Evolutionary conservation across 2,797 vertebrate genomes (phyloP), one percentile per base, ranked within the genome.

Genomic region (Antennarius maculatus): DNA sequence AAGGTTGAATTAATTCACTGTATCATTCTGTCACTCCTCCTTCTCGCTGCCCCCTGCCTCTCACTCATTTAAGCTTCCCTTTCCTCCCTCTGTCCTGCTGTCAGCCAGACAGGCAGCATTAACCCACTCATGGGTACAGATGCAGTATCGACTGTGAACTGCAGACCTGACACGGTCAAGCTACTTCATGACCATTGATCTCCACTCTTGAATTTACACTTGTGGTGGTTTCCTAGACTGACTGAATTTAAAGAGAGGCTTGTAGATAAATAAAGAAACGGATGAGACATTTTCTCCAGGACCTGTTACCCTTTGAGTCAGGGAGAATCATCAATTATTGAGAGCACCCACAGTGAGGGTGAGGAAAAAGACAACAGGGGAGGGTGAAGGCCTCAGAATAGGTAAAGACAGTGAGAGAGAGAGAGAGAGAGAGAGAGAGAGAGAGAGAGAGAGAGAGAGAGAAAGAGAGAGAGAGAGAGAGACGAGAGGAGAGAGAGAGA

Each of bases 251-350:
- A 77, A 86, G 71, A 87, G 71, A 77, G 61, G 74, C 51, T 51
- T 76, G 62, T 61, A 82, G 82, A 82, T 71, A 86, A 71, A 89
- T 77, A 75, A 83, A 88, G 47, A 84, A 82, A 79, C 23, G 65
- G 71, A 76, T 72, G 89, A 88, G 84, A 83, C 78, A 86, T 91
- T 88, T 88, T 90, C 69, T 74, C 77, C 71, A 46, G 85, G 89
- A 91, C 87, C 88, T 88, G 87, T 93, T 95, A 94, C 93, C 93
- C 93, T 94, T 95, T 94, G 90, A 93, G 92, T 90, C 79, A 81
- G 91, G 79, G 76, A 87, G 73, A 80, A 82, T 89, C 89, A 93
- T 95, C 88, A 94, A 95, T 95, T 94, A 95, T 95, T 93, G 92
- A 95, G 85, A 86, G 86, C 70, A 46, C 88, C 85, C 90, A 85